Conservation (phyloP, 2,888 invertebrate genomes). For the Sphinx pinastri region DNA sequence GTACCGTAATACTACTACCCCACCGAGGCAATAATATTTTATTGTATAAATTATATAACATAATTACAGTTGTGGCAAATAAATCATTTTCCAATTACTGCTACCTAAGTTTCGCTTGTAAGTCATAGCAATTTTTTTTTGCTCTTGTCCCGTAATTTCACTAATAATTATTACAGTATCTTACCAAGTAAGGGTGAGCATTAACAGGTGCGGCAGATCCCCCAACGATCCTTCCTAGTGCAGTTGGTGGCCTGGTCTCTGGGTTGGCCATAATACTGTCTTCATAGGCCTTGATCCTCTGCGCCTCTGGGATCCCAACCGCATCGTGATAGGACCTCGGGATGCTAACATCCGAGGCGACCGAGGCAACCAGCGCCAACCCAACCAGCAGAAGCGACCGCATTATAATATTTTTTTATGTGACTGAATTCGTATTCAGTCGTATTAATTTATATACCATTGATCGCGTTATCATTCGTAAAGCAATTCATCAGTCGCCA, state of each 20-base stretch:
- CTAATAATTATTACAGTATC: constrained; percentile 8
- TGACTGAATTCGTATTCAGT: neutral
- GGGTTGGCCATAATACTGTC: constrained; percentile 2
- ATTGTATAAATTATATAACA: too few relatives aligned
- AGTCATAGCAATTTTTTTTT: too few relatives aligned
- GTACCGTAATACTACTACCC: too few relatives aligned
- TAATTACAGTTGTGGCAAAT: too few relatives aligned
- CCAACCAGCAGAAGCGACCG: neutral
- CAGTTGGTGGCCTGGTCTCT: constrained; percentile 43
- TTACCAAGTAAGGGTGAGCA: constrained; percentile 57
- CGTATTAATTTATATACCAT: constrained; percentile 2
- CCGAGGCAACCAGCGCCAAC: constrained; percentile 38
- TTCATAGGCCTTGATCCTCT: constrained; percentile 50
- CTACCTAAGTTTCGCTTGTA: too few relatives aligned
- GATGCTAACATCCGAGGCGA: constrained; percentile 41
- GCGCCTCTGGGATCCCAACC: constrained; percentile 61
- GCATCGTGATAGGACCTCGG: constrained; percentile 51
- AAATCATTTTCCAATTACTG: too few relatives aligned
- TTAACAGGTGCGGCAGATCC: constrained; percentile 51
- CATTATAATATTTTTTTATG: neutral
- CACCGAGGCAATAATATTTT: too few relatives aligned
- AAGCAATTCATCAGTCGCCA: neutral
- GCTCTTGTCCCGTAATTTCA: too few relatives aligned
- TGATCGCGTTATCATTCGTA: constrained; percentile 1
- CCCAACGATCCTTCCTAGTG: constrained; percentile 54